These are phyloP conservation scores for Musca vetustissima DNA, from an alignment of 1,140 invertebrate genomes.

Conservation along the genomic window DNA sequence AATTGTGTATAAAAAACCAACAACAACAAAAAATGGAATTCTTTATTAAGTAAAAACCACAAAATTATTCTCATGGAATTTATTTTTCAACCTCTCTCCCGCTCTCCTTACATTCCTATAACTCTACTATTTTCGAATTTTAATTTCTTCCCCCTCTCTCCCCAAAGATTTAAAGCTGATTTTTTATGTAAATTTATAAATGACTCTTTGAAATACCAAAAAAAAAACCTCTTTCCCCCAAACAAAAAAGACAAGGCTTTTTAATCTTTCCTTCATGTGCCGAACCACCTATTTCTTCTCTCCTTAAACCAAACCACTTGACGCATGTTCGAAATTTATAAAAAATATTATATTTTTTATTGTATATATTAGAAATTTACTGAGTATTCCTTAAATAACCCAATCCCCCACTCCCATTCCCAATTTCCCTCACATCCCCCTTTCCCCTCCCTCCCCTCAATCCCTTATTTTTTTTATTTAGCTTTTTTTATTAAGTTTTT, in stretches of 20 bases:
- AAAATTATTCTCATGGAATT: too few relatives aligned
- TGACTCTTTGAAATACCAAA: neutral
- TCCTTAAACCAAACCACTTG: neutral
- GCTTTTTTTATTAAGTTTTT: neutral
- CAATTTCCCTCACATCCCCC: neutral
- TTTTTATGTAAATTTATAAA: slow-evolving; percentile 1
- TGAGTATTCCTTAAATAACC: neutral
- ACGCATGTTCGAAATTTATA: slow-evolving; percentile 12
- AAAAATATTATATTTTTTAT: slow-evolving; percentile 3
- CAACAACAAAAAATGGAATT: neutral
- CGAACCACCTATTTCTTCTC: neutral
- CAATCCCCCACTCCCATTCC: neutral
- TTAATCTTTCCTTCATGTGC: too few relatives aligned
- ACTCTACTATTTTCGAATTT: neutral
- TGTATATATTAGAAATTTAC: neutral
- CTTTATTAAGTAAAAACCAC: neutral
- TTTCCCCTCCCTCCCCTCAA: neutral
- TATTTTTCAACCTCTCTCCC: too few relatives aligned
- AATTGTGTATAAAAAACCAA: slow-evolving; percentile 10
- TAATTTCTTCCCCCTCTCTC: neutral
- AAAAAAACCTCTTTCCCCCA: neutral
- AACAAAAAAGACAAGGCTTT: slow-evolving; percentile 14
- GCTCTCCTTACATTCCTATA: neutral
- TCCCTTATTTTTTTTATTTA: neutral
- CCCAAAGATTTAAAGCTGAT: slow-evolving; percentile 7